phyloP scores from a whole-genome alignment of 2,113 vertebrate species.

The Hirundichthys speculiger region DNA sequence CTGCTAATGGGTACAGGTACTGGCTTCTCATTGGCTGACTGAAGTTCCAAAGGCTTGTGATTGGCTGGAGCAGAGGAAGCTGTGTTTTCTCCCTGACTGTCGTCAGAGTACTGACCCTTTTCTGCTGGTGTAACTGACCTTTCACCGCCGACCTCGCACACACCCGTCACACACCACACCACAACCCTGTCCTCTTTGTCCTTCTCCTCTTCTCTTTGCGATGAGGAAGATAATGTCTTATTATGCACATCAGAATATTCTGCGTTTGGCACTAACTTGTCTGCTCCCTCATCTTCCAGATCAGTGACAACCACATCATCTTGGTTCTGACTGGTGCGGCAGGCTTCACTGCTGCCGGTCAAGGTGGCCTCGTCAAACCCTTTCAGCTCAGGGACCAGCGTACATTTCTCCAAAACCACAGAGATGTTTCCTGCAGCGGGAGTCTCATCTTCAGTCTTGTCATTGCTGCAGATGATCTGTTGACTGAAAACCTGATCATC shows the following conservation, averaged over 20 bases:
- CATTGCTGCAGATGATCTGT: neutral
- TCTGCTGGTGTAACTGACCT: neutral
- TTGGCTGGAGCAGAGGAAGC: slow-evolving; percentile 26
- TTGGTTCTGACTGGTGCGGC: slow-evolving; percentile 18
- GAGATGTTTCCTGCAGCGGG: slow-evolving; percentile 46
- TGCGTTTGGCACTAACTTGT: neutral
- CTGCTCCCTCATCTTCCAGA: slow-evolving; percentile 48
- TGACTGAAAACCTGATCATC: neutral
- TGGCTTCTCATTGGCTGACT: slow-evolving; percentile 32
- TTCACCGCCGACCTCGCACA: slow-evolving; percentile 36
- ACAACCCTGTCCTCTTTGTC: slow-evolving; percentile 24
- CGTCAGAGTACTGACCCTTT: slow-evolving; percentile 4
- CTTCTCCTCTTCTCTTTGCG: slow-evolving; percentile 2
- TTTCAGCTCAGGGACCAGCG: slow-evolving; percentile 81
- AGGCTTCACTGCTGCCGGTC: slow-evolving; percentile 25
- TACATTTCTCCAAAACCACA: slow-evolving; percentile 78
- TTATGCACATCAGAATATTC: neutral
- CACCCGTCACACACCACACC: slow-evolving; percentile 63
- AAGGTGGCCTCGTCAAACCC: slow-evolving; percentile 68
- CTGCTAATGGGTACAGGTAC: slow-evolving; percentile 60
- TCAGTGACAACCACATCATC: slow-evolving; percentile 55
- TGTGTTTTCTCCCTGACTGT: slow-evolving; percentile 5
- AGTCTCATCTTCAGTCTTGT: neutral
- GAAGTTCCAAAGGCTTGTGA: slow-evolving; percentile 27
- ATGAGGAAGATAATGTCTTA: neutral